These are phyloP conservation scores for Gorsachius magnificus DNA, from an alignment of 2,797 vertebrate species.

Conservation along the genomic window DNA sequence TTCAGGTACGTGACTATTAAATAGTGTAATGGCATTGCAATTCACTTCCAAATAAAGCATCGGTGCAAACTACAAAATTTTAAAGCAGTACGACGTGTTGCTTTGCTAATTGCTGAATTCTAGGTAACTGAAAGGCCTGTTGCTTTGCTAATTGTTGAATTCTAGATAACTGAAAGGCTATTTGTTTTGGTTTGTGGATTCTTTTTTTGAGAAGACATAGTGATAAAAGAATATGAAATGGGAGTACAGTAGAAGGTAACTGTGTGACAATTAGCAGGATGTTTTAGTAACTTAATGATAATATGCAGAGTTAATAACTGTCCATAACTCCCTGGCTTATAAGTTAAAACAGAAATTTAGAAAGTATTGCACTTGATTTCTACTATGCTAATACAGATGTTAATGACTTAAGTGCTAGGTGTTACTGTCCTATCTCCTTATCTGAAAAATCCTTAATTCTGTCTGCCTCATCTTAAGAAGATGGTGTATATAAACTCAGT, in stretches of 20 bases:
- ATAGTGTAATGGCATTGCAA: background rate
- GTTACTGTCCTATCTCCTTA: background rate
- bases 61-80: background rate
- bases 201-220: background rate
- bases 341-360: background rate
- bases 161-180: background rate
- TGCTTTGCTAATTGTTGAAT: background rate
- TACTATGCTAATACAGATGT: background rate
- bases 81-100: background rate
- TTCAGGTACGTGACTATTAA: background rate
- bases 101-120: background rate
- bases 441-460: background rate
- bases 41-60: slow-evolving; percentile 18
- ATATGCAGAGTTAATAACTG: background rate
- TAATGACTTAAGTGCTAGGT: background rate
- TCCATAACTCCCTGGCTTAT: background rate
- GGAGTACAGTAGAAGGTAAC: background rate
- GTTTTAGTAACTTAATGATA: background rate
- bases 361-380: background rate
- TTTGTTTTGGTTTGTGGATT: background rate
- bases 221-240: background rate
- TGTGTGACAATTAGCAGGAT: background rate
- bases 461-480: background rate
- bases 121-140: background rate
- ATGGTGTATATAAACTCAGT: background rate